Conservation (phyloP, 2,797 vertebrate species). For the Triplophysa bombifrons region DNA sequence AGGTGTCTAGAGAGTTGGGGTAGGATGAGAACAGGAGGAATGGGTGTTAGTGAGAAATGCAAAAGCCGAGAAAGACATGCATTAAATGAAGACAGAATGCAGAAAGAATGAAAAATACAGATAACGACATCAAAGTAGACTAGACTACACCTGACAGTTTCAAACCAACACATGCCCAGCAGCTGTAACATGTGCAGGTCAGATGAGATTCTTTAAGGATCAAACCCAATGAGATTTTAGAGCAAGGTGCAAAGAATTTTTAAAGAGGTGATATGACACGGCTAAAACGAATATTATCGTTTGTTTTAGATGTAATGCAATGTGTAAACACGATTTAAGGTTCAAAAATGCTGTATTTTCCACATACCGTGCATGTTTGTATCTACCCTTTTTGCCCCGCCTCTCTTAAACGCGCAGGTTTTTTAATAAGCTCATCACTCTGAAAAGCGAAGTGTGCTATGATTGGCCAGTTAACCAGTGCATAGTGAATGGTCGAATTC, state of each 20-base stretch:
- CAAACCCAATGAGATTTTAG: neutral
- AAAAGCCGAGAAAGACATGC: conserved; percentile 3
- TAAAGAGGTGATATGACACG: no score
- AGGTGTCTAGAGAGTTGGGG: conserved; percentile 39
- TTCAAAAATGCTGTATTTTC: no score
- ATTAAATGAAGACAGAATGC: conserved; percentile 5
- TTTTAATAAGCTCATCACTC: no score
- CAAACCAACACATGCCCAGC: conserved; percentile 8
- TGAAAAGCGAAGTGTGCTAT: no score
- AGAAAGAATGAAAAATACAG: neutral
- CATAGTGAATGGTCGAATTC: no score
- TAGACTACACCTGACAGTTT: neutral
- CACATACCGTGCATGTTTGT: no score
- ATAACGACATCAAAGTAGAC: neutral
- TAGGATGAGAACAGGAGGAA: neutral
- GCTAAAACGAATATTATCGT: no score
- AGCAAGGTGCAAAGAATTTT: conserved; percentile 1
- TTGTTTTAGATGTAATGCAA: no score
- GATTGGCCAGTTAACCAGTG: no score
- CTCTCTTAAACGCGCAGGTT: no score
- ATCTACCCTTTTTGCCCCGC: no score
- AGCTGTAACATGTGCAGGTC: conserved; percentile 12
- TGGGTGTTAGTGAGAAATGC: neutral
- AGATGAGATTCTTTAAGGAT: neutral
- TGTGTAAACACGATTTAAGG: no score